Percentiles rank a stretch among this genome's conserved stretches.
Evolutionary conservation across 2,113 vertebrate species (phyloP).

Genomic region (Pelvicachromis taeniatus): DNA sequence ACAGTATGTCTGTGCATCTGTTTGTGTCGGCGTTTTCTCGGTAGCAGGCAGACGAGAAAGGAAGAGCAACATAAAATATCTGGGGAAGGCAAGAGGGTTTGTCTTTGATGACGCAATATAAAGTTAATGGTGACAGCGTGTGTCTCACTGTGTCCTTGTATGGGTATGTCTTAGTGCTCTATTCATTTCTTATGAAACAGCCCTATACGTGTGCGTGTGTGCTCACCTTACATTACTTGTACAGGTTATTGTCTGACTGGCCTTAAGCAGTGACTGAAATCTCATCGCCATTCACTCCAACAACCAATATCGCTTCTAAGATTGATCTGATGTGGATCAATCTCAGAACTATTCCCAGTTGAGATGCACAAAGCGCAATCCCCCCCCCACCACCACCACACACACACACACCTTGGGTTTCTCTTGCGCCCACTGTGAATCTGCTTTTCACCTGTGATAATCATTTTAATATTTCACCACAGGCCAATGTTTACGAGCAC

Average conservation of each 20-base stretch:
- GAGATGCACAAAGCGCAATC: background rate
- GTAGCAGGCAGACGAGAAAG: background rate
- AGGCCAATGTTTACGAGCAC: background rate
- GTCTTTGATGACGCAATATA: constrained; percentile 58
- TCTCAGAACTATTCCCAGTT: background rate
- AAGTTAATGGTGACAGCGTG: constrained; percentile 4
- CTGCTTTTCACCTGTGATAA: constrained; percentile 22
- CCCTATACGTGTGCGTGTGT: background rate
- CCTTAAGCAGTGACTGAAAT: background rate
- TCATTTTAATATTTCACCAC: constrained; percentile 10
- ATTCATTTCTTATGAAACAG: background rate
- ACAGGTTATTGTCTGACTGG: background rate
- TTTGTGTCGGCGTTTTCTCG: background rate
- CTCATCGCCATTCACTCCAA: background rate
- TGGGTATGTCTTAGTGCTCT: background rate
- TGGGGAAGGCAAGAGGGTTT: constrained; percentile 12
- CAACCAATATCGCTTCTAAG: background rate
- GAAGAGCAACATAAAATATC: constrained; percentile 22
- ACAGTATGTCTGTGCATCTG: background rate
- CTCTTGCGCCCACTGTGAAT: background rate
- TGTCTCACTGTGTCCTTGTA: background rate
- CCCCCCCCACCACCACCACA: background rate
- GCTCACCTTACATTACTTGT: background rate
- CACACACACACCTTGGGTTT: background rate
- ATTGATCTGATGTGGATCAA: background rate